These are phyloP conservation scores for Euplagia quadripunctaria DNA, from an alignment of 2,888 invertebrate species.

Conservation along the genomic window DNA sequence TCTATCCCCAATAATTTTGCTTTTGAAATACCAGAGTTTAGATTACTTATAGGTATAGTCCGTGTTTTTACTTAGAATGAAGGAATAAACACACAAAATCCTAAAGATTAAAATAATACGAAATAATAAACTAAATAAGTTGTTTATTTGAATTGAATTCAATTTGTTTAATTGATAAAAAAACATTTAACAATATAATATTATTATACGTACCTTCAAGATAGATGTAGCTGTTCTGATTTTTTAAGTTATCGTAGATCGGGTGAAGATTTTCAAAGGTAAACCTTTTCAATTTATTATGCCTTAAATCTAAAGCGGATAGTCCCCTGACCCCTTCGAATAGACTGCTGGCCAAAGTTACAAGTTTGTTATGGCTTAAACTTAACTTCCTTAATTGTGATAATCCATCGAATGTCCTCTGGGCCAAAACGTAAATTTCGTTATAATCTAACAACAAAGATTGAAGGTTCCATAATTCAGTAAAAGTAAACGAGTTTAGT, in stretches of 20 bases:
- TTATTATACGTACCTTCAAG: slow-evolving; percentile 89
- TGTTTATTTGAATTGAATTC: too few relatives aligned
- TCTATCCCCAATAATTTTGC: too few relatives aligned
- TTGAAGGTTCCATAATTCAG: slow-evolving; percentile 91
- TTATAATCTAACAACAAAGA: slow-evolving; percentile 91
- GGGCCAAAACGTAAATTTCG: slow-evolving; percentile 90
- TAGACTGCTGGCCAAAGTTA: slow-evolving; percentile 90
- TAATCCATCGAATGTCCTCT: slow-evolving; percentile 92
- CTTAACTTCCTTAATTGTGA: slow-evolving; percentile 90
- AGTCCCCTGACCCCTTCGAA: slow-evolving; percentile 91
- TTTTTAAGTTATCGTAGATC: slow-evolving; percentile 92
- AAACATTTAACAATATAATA: not conserved
- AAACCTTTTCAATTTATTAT: slow-evolving; percentile 92
- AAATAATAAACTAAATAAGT: too few relatives aligned
- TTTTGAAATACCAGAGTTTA: too few relatives aligned
- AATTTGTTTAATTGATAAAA: not conserved
- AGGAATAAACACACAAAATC: not conserved
- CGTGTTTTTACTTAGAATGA: not conserved
- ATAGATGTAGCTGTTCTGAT: slow-evolving; percentile 91
- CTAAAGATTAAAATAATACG: not conserved
- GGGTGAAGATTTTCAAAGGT: slow-evolving; percentile 92
- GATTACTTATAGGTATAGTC: too few relatives aligned
- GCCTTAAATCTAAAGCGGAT: slow-evolving; percentile 91
- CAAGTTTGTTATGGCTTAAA: slow-evolving; percentile 92
- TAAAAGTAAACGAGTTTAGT: slow-evolving; percentile 93